Evolutionary conservation across 2,797 vertebrate genomes (phyloP), one percentile per base, ranked within the genome.

Genomic region (Chelidonichthys spinosus): DNA sequence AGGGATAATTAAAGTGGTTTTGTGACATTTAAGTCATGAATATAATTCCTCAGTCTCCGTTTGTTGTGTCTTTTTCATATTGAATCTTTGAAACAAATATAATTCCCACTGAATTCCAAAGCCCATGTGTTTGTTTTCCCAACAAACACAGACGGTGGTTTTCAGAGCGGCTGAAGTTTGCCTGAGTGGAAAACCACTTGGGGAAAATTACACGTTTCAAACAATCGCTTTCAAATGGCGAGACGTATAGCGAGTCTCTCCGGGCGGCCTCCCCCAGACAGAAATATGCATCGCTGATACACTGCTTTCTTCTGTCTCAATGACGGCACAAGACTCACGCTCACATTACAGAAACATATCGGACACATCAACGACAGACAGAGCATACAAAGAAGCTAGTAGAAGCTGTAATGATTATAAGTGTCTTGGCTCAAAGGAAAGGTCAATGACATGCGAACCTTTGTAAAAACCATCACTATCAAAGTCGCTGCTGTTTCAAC

Each of bases 191-290:
- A 87, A 87, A 87, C 77, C 76, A 78, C 76, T 74, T 53, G 50
- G 44, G 72, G 83, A 74, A 87, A 88, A 90, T 88, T 85, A 82
- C 64, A 86, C 65, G 42, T 74, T 82, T 79, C 39, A 82, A 83
- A 90, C 86, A 85, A 84, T 89, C 18, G 3, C 82, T 84, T 79
- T 87, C 60, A 78, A 83, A 85, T 76, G 71, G 75, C 59, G 82
- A 82, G 64, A 50, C 40, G 60, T 56, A 77, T 44, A 68, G 72
- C 56, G 56, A 78, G 71, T 61, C 32, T 74, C 25, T 60, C 25
- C 25, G 25, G 47, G 35, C 74, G 82, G 63, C 70, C 80, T 81
- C 69, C 80, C 68, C 32, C 82, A 49, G 54, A 70, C 69, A 81
- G 64, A 90, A 88, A 78, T 74, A 87, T 79, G 83, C 62, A 70